Evolutionary conservation across 1,140 invertebrate species (phyloP), one percentile per base, ranked within the genome.

Genomic region (Drosophila sp.): DNA sequence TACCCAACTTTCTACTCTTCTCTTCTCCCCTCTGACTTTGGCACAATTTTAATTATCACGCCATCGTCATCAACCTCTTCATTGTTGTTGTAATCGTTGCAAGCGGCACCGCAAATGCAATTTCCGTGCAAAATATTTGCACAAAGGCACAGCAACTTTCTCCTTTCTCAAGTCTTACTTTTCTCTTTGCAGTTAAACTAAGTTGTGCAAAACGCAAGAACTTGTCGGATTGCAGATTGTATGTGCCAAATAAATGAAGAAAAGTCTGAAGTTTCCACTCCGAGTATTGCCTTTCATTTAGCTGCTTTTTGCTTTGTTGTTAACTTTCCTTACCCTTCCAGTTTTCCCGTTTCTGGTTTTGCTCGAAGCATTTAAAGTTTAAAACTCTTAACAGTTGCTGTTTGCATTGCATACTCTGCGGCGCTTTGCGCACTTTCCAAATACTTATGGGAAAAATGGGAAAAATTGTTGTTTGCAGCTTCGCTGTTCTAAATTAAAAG

Each of bases 401-500:
- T 40, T 4, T 32, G 25, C 46, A 61, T 40, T 66, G 78, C 61
- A 66, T 80, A 76, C 53, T 80, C 64, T 76, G 78, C 41, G 66
- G 66, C 67, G 58, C 63, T 80, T 48, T 45, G 48, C 9, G 18
- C 56, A 74, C 74, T 81, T 82, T 69, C 64, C 29, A 63, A 57
- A 62, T 50, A 65, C 27, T 51, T 71, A 13, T 2, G 8, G 25
- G 18, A 58, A 27, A 61, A 53, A 54, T 40, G 27, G 11, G 8
- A 13, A 48, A 50, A 53, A 51, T 57, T 38, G 29, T 56, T 27
- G 36, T 25, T 14, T 32, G 36, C 63, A 16, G 34, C 48, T 58
- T 48, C 41, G 59, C 56, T 72, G 46, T 34, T 46, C 58, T 8
- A 62, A 76, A 80, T 66, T 76, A 67, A 76, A 80, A 76, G 64